Evolutionary conservation across 2,113 vertebrate species (phyloP), one percentile per base, ranked within the genome.

Genomic region (Aspidoscelis tigris): DNA sequence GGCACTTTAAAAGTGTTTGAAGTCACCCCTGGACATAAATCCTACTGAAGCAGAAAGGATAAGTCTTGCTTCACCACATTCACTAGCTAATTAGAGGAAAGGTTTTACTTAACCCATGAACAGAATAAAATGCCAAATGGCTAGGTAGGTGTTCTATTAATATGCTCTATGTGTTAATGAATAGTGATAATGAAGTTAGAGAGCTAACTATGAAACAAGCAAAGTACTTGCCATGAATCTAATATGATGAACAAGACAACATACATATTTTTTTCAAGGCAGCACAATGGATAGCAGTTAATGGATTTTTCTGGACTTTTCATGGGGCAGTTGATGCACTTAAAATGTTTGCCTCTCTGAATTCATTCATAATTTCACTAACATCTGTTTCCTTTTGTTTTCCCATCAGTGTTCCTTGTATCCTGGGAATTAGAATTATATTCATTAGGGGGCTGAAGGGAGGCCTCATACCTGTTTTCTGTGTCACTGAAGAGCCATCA

Each of bases 381-480:
- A 92, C 96, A 96, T 96, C 96, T 97, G 96, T 94, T 96, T 96
- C 94, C 96, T 94, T 94, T 93, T 93, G 92, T 93, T 95, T 94
- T 91, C 87, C 86, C 82, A 90, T 58, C 86, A 84, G 44, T 84
- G 87, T 88, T 81, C 22, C 76, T 91, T 85, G 88, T 86, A 86
- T 14, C 16, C 68, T 79, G 86, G 86, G 79, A 85, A 82, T 71
- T 76, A 72, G 81, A 79, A 77, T 79, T 87, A 44, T 88, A 88
- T 87, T 88, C 10, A 61, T 89, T 94, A 93, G 95, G 92, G 91
- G 3, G 88, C 2, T 12, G 82, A 91, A 76, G 91, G 91, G 91
- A 84, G 90, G 76, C 82, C 86, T 84, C 90, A 76, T 85, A 43
- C 14, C 1, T 89, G 89, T 86, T 90, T 89, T 81, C 88, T 93